Conservation (phyloP, 2,113 vertebrate species). For the Gambusia affinis region DNA sequence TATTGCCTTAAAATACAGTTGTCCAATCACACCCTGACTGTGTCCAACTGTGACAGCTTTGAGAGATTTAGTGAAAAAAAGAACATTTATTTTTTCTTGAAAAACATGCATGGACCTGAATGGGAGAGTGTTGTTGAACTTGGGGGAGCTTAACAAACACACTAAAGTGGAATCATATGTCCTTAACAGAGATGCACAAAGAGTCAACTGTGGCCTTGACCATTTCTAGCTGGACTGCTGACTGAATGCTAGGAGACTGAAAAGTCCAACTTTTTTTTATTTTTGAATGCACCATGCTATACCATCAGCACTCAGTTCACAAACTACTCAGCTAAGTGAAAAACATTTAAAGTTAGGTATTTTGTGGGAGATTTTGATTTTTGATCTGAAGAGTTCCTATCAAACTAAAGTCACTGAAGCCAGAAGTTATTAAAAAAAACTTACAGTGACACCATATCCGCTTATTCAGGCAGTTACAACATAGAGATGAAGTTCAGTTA, state of each 20-base stretch:
- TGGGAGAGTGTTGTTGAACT: neutral
- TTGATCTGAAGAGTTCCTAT: too few species aligned
- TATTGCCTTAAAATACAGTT: slow-evolving; percentile 4
- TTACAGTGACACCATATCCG: neutral
- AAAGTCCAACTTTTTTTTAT: neutral
- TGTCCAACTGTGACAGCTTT: neutral
- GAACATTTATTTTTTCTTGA: neutral
- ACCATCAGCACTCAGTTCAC: neutral
- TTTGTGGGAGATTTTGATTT: too few species aligned
- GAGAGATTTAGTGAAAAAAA: neutral
- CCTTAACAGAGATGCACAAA: neutral
- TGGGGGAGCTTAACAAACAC: neutral
- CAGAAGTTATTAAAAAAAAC: neutral
- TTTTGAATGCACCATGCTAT: neutral
- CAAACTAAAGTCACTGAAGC: neutral
- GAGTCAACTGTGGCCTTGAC: neutral
- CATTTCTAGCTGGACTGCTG: neutral
- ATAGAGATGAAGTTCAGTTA: neutral
- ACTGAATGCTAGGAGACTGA: neutral
- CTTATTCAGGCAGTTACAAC: neutral
- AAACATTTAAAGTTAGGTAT: neutral
- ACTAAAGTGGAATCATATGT: neutral
- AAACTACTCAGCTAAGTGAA: neutral
- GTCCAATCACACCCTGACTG: slow-evolving; percentile 9
- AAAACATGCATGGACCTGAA: slow-evolving; percentile 7